These are phyloP conservation scores for Xenus cinereus DNA, from an alignment of 2,113 vertebrate genomes.

Conservation along the genomic window DNA sequence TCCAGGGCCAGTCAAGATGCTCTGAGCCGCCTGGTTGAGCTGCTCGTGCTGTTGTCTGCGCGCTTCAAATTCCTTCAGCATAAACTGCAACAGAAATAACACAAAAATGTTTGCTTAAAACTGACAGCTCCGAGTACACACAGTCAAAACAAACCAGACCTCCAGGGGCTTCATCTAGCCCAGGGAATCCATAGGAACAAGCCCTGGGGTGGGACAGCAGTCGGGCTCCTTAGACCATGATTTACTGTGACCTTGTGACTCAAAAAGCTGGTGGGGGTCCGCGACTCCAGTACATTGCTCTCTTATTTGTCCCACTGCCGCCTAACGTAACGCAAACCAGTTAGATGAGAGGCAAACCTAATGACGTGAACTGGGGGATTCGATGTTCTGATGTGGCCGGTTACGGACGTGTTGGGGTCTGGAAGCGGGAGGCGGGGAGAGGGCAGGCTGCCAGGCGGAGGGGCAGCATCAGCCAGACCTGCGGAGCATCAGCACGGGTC, in stretches of 20 bases:
- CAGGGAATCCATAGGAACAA: conserved; percentile 1
- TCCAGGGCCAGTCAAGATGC: conserved; percentile 83
- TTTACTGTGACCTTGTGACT: neutral
- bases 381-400: neutral
- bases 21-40: conserved; percentile 88
- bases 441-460: neutral
- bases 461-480: neutral
- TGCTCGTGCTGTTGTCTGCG: conserved; percentile 90
- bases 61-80: conserved; percentile 98
- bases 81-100: conserved; percentile 86
- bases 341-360: neutral
- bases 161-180: conserved; percentile 18
- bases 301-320: conserved; percentile 4
- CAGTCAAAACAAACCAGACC: conserved; percentile 67
- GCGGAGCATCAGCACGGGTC: neutral
- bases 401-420: neutral
- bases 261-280: neutral
- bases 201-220: neutral
- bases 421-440: neutral
- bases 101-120: conserved; percentile 56
- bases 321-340: neutral
- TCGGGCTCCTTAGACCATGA: neutral
- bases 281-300: neutral
- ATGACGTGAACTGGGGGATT: neutral
- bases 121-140: conserved; percentile 66